These are phyloP conservation scores for Leucoraja erinaceus DNA, from an alignment of 2,113 vertebrate species.

Conservation along the genomic window DNA sequence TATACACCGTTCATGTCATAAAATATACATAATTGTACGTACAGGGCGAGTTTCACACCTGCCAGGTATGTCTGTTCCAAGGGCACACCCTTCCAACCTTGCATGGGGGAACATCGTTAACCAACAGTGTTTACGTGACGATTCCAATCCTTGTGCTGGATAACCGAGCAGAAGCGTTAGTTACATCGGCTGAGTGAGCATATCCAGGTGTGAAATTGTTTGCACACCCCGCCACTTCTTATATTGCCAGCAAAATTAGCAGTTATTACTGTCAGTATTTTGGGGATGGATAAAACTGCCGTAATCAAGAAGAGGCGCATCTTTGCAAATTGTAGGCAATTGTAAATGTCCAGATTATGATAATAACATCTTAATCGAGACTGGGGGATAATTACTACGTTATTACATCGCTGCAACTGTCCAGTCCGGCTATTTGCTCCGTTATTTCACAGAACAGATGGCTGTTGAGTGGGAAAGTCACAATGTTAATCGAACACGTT, in stretches of 20 bases:
- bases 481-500: conserved; percentile 92
- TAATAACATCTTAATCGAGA: conserved; percentile 99
- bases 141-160: conserved; percentile 62
- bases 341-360: conserved; percentile 99
- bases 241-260: conserved; percentile 99
- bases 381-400: conserved; percentile 99
- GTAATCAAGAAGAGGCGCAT: conserved; percentile 99
- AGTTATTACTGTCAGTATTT: conserved; percentile 99
- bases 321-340: conserved; percentile 99
- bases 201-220: conserved; percentile 99
- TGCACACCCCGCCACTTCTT: conserved; percentile 98
- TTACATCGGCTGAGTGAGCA: conserved; percentile 89
- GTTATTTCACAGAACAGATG: conserved; percentile 87
- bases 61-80: neutral
- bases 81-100: neutral
- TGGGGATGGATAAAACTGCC: conserved; percentile 97
- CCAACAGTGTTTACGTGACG: neutral
- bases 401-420: conserved; percentile 94
- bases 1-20: neutral
- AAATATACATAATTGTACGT: neutral
- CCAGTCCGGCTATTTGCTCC: conserved; percentile 94
- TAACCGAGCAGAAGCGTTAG: conserved; percentile 66
- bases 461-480: conserved; percentile 95
- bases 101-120: neutral
- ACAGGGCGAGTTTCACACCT: neutral